phyloP scores from a whole-genome alignment of 2,888 invertebrate species.

The Artemia sinica region DNA sequence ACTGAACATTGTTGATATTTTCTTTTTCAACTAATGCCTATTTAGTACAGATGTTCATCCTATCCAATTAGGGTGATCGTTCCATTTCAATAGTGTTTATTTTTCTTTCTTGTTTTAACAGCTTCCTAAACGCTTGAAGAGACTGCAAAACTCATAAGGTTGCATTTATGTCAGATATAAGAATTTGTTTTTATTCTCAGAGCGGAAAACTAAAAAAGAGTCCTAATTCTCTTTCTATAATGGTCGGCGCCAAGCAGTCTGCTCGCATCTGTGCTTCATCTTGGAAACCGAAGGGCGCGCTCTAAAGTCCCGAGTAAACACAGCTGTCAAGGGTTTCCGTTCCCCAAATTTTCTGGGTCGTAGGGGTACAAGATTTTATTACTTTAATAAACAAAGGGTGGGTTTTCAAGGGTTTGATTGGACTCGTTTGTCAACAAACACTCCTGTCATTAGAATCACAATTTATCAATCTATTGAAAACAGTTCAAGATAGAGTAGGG shows the following conservation, averaged over 20 bases:
- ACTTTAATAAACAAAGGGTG: conserved; percentile 9
- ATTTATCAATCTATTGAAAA: conserved; percentile 5
- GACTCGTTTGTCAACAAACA: conserved; percentile 13
- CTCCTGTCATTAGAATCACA: conserved; percentile 9
- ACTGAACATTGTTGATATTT: too few species aligned
- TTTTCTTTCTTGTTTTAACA: neutral
- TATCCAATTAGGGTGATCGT: too few species aligned
- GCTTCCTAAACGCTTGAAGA: neutral
- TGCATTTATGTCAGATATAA: neutral
- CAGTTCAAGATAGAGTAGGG: conserved; percentile 5
- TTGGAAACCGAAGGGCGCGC: neutral
- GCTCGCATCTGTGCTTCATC: neutral
- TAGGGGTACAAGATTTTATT: neutral
- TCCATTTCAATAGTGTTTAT: too few species aligned
- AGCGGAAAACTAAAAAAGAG: neutral
- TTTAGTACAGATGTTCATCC: too few species aligned
- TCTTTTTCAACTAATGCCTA: too few species aligned
- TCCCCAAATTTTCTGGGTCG: neutral
- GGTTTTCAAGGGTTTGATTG: conserved; percentile 13
- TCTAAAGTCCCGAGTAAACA: neutral
- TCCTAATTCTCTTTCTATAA: neutral
- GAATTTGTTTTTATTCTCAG: neutral
- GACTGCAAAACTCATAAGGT: neutral
- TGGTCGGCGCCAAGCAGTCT: conserved; percentile 10
- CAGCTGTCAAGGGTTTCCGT: neutral